These are phyloP conservation scores for Spondyliosoma cantharus DNA, from an alignment of 2,797 vertebrate species.

Conservation along the genomic window DNA sequence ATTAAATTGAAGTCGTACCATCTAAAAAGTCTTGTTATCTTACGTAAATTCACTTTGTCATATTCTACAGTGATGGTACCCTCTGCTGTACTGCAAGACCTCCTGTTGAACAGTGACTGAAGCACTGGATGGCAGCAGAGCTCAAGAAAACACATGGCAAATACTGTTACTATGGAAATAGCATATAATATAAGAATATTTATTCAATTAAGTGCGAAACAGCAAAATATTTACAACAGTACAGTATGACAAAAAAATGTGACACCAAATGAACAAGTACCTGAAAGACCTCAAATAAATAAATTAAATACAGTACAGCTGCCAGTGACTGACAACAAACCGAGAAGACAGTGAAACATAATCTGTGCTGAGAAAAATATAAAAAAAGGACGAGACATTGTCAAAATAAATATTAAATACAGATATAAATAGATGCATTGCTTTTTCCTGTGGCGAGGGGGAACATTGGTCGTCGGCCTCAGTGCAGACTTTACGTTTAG, in stretches of 20 bases:
- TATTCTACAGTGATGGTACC: neutral
- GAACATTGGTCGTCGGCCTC: slow-evolving; percentile 62
- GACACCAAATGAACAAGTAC: slow-evolving; percentile 75
- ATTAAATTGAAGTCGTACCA: too few relatives aligned
- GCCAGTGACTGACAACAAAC: slow-evolving; percentile 75
- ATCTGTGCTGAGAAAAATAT: slow-evolving; percentile 76
- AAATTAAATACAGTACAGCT: slow-evolving; percentile 84
- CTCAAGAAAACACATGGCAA: slow-evolving; percentile 46
- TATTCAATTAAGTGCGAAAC: slow-evolving; percentile 90
- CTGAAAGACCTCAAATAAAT: slow-evolving; percentile 85
- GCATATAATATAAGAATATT: slow-evolving; percentile 89
- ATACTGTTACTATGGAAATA: slow-evolving; percentile 73
- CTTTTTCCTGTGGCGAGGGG: slow-evolving; percentile 59
- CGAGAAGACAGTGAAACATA: slow-evolving; percentile 73
- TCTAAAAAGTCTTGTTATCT: too few relatives aligned
- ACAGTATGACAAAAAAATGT: slow-evolving; percentile 76
- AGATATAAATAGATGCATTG: slow-evolving; percentile 86
- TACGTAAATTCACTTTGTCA: too few relatives aligned
- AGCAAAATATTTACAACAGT: slow-evolving; percentile 85
- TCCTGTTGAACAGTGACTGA: slow-evolving; percentile 1
- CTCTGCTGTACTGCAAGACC: neutral
- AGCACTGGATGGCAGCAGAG: neutral
- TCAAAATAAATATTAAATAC: slow-evolving; percentile 91
- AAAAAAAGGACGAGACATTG: slow-evolving; percentile 72
- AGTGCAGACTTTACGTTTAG: slow-evolving; percentile 63